Evolutionary conservation across 2,888 invertebrate genomes (phyloP), one percentile per base, ranked within the genome.

Genomic region (Hartigia nigra): DNA sequence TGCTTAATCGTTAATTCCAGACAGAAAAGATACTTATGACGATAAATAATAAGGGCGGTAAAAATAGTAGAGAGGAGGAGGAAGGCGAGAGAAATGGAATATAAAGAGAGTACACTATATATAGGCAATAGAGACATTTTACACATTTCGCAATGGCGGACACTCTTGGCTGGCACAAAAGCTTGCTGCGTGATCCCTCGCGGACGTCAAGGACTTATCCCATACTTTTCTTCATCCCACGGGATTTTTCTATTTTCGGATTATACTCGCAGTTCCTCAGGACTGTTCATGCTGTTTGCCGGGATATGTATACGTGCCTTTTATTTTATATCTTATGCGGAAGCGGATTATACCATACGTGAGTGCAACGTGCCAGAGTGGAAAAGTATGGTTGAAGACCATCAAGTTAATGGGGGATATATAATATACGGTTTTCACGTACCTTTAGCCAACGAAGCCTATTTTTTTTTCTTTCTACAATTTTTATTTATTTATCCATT

Each of bases 181-280:
- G 55, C 55, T 55, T 55, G 55, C 55, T 23, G 23, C 55, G 55
- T 81, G 79, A 81, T 81, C 79, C 79, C 72, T n/a, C 34, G 31
- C 75, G 81, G 79, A 79, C 77, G 79, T 79, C 75, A 75, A 78
- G 74, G 79, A 78, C 70, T 75, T 75, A 76, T 74, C 79, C 80
- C 78, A 72, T 74, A 76, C 81, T 80, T 78, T 78, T 78, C 79
- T 80, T 82, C 79, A 74, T 80, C 78, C 78, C 36, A 31, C 69
- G 76, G 81, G 78, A 81, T 81, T 80, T 79, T 82, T 83, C 82
- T 81, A 82, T 83, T 83, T 79, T 74, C 81, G 82, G 81, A 82
- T 83, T 83, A 83, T 80, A 70, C 77, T 76, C 34, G 12, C 76
- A n/a, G 69, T 69, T 23, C 23, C 55, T 23, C 55, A 9, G 23